Percentiles rank a stretch among this genome's conserved stretches.
phyloP scores from a whole-genome alignment of 2,113 vertebrate genomes.

The Noturus placidus region DNA sequence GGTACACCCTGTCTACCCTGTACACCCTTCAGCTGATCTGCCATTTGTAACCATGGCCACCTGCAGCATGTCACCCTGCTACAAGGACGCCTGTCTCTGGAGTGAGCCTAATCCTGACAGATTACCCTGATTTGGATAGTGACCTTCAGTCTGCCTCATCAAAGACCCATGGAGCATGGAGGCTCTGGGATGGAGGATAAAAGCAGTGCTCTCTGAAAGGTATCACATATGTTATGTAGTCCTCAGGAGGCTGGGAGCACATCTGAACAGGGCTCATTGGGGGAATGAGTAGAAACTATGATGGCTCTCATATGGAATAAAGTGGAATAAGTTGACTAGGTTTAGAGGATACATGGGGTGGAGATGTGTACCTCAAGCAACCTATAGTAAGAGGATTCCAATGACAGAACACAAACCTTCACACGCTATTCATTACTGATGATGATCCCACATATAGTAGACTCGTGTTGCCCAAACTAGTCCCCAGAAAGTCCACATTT shows the following conservation, averaged over 20 bases:
- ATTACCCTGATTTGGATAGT: conserved; percentile 23
- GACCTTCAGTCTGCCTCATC: conserved; percentile 57
- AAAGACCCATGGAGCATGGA: conserved; percentile 54
- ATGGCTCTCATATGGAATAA: conserved; percentile 60
- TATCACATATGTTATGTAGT: neutral
- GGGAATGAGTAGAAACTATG: conserved; percentile 56
- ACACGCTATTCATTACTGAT: conserved; percentile 22
- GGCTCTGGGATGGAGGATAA: conserved; percentile 52
- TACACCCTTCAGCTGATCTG: conserved; percentile 10
- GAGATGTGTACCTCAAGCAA: conserved; percentile 1
- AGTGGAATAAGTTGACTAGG: conserved; percentile 58
- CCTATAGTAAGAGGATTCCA: neutral
- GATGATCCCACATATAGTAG: conserved; percentile 12
- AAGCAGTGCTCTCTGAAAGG: conserved; percentile 56
- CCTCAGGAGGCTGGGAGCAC: conserved; percentile 32
- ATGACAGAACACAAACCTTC: neutral
- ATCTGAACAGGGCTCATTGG: conserved; percentile 56
- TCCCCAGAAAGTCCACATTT: neutral
- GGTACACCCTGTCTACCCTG: too few relatives aligned
- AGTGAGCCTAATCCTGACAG: conserved; percentile 27
- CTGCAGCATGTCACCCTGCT: conserved; percentile 21
- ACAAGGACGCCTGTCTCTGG: conserved; percentile 1
- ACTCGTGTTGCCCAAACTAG: neutral
- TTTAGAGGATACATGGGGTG: conserved; percentile 43
- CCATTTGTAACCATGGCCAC: neutral